A percentile compares a stretch with the other conserved stretches of the same genome.
Evolutionary conservation across 2,888 invertebrate genomes (phyloP).

Genomic region (Zhuqinia jingwanae): DNA sequence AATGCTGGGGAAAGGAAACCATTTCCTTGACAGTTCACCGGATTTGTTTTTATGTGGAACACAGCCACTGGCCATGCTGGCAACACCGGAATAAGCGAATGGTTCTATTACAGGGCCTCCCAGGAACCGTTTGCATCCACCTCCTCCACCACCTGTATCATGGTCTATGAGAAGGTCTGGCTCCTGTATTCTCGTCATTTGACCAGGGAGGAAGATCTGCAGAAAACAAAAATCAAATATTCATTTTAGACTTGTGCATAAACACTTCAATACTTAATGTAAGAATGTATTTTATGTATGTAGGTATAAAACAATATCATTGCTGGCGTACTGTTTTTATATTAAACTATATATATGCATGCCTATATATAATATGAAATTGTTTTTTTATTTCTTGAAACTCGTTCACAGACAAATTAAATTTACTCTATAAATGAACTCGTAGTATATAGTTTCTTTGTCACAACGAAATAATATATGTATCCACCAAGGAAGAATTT

Average conservation of each 20-base stretch:
- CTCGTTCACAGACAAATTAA: too few species aligned
- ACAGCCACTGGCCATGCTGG: constrained; percentile 2
- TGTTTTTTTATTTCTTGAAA: too few species aligned
- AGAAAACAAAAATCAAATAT: background rate
- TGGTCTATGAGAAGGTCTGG: constrained; percentile 71
- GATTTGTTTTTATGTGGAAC: constrained; percentile 23
- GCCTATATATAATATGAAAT: too few species aligned
- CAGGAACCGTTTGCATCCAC: constrained; percentile 61
- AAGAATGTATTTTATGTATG: too few species aligned
- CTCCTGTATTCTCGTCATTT: constrained; percentile 74
- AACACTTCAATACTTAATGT: too few species aligned
- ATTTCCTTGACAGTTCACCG: constrained; percentile 55
- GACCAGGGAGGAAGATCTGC: constrained; percentile 58
- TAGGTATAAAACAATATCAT: too few species aligned
- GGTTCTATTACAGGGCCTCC: constrained; percentile 58
- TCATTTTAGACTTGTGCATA: background rate
- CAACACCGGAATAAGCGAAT: constrained; percentile 64
- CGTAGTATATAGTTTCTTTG: too few species aligned
- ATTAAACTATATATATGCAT: constrained; percentile 4
- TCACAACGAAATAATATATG: background rate
- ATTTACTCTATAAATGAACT: too few species aligned
- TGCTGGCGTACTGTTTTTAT: too few species aligned
- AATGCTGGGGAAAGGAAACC: constrained; percentile 60
- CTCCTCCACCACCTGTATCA: constrained; percentile 65
- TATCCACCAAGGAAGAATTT: background rate